phyloP scores from a whole-genome alignment of 2,888 invertebrate genomes.

The Cotesia congregata region DNA sequence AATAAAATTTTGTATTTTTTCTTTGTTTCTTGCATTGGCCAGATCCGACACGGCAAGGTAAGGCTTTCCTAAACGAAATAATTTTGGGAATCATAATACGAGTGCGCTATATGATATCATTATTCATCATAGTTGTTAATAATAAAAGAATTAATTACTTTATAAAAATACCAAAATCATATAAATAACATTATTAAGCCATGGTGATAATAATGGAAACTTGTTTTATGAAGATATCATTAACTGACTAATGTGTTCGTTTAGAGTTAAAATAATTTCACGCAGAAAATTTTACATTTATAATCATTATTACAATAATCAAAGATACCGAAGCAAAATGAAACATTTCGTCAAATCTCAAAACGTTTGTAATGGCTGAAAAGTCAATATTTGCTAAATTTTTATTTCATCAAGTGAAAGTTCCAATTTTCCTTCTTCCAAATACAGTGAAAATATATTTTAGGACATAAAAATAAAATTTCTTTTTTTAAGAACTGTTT shows the following conservation, averaged over 20 bases:
- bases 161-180: conserved; percentile 19
- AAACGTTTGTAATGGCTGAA: no score
- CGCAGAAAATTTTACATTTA: no score
- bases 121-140: neutral
- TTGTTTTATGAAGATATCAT: neutral
- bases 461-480: no score
- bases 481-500: no score
- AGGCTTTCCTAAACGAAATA: conserved; percentile 49
- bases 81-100: conserved; percentile 45
- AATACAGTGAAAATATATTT: no score
- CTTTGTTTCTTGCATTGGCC: conserved; percentile 62
- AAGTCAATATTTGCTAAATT: no score
- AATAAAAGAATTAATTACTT: neutral
- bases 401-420: no score
- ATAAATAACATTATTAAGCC: conserved; percentile 22
- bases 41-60: conserved; percentile 66
- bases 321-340: no score
- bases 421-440: no score
- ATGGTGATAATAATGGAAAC: neutral
- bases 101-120: conserved; percentile 20
- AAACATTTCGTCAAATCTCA: no score
- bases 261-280: neutral
- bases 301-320: no score
- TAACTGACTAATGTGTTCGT: neutral
- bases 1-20: conserved; percentile 55